phyloP scores from a whole-genome alignment of 53 echinoderm and acorn worm species.

The Antedon mediterranea region DNA sequence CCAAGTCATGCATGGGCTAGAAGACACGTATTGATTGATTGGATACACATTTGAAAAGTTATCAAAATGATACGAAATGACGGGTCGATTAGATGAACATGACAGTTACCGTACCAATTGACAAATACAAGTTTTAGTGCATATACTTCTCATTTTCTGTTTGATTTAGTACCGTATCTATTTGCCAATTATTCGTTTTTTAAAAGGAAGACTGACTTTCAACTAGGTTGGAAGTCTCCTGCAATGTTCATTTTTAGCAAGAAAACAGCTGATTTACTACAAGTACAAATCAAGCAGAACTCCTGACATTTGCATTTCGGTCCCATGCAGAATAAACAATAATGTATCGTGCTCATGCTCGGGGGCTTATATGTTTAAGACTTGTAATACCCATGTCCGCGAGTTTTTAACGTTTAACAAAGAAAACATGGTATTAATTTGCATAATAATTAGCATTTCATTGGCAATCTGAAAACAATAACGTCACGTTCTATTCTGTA shows the following conservation, averaged over 20 bases:
- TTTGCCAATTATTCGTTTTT: background rate
- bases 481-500: background rate
- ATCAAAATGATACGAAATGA: background rate
- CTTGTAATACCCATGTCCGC: background rate
- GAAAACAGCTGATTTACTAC: background rate
- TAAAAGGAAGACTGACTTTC: background rate
- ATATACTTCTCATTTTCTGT: background rate
- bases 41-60: background rate
- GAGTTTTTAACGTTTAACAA: background rate
- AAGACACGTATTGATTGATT: background rate
- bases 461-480: background rate
- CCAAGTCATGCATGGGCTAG: no score
- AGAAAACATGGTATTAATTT: constrained; percentile 1
- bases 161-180: background rate
- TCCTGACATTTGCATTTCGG: background rate
- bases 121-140: background rate
- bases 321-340: background rate
- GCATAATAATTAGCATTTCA: background rate
- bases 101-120: background rate
- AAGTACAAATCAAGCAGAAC: background rate
- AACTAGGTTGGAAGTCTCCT: background rate
- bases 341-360: background rate
- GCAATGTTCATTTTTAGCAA: background rate
- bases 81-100: background rate
- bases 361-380: background rate